Evolutionary conservation across 2,113 vertebrate genomes (phyloP).

Genomic region (Thomomys bottae): DNA sequence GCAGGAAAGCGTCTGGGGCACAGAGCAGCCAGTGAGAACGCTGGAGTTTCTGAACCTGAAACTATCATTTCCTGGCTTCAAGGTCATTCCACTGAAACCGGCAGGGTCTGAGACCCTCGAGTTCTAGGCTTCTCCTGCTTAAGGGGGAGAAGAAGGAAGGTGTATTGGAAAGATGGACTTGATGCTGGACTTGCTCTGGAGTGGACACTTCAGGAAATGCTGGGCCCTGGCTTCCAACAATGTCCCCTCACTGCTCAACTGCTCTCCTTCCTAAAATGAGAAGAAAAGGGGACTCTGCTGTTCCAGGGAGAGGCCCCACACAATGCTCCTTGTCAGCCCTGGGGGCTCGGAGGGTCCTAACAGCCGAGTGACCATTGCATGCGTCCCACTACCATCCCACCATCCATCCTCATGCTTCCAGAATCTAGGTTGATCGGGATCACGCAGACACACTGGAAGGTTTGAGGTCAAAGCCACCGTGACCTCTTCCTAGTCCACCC

Average conservation of each 20-base stretch:
- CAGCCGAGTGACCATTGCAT: too few relatives aligned
- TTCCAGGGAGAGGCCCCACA: too few relatives aligned
- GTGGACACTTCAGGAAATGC: background rate
- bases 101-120: rapidly evolving
- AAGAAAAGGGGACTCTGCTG: too few relatives aligned
- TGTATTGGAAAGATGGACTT: too few relatives aligned
- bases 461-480: background rate
- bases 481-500: rapidly evolving
- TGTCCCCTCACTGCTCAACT: rapidly evolving
- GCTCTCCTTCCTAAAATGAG: background rate
- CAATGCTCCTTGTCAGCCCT: too few relatives aligned
- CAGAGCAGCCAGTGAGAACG: background rate
- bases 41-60: background rate
- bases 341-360: too few relatives aligned
- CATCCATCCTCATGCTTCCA: too few relatives aligned
- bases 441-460: rapidly evolving
- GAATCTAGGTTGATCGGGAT: too few relatives aligned
- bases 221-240: background rate
- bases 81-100: background rate
- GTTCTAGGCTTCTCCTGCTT: background rate
- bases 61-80: too few relatives aligned
- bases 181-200: background rate
- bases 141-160: too few relatives aligned
- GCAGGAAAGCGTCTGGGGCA: background rate
- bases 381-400: too few relatives aligned